Evolutionary conservation across 2,888 invertebrate genomes (phyloP).

Genomic region (Synanthedon andrenaeformis): DNA sequence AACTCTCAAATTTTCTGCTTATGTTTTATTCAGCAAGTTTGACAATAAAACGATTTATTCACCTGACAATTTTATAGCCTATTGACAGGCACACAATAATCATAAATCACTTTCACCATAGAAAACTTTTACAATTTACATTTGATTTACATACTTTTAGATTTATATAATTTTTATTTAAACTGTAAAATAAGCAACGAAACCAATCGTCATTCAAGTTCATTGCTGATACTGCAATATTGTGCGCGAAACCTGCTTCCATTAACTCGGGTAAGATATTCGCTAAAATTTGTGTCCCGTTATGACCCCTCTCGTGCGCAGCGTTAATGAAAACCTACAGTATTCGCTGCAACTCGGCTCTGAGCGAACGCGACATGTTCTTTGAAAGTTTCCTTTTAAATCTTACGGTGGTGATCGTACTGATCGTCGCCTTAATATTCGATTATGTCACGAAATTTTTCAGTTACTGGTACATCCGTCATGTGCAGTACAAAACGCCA

Average conservation of each 20-base stretch:
- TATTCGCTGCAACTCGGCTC: constrained; percentile 30
- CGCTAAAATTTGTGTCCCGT: constrained; percentile 26
- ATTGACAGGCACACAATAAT: no score
- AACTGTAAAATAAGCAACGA: no score
- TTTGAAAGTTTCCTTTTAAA: constrained; percentile 61
- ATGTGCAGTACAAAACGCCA: constrained; percentile 45
- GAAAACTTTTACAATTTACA: no score
- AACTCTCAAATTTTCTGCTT: no score
- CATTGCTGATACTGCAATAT: not conserved
- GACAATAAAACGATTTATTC: no score
- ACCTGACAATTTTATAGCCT: no score
- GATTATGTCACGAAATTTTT: constrained; percentile 63
- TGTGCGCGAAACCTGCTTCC: not conserved
- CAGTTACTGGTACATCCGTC: constrained; percentile 61
- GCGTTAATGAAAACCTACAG: constrained; percentile 22
- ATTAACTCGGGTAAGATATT: not conserved
- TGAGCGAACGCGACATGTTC: constrained; percentile 54
- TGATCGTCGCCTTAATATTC: constrained; percentile 44
- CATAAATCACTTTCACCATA: no score
- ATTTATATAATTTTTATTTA: no score
- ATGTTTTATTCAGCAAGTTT: no score
- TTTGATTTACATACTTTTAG: no score
- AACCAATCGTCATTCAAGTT: not conserved
- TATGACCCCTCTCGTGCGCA: constrained; percentile 43
- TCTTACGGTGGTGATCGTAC: constrained; percentile 28